These are phyloP conservation scores for Apteryx mantelli DNA, from an alignment of 2,113 vertebrate genomes.

Conservation along the genomic window DNA sequence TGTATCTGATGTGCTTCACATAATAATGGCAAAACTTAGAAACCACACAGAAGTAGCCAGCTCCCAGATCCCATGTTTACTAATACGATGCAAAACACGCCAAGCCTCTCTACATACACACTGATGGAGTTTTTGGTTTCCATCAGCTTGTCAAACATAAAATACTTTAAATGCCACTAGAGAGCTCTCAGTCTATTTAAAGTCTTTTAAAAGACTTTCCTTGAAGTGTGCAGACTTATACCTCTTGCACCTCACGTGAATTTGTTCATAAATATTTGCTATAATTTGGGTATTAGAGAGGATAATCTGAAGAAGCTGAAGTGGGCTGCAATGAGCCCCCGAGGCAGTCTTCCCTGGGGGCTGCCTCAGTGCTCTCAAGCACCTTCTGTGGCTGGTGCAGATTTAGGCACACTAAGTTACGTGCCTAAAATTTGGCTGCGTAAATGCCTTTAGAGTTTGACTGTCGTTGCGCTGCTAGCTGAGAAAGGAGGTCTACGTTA, in stretches of 20 bases:
- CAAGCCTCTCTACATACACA: neutral
- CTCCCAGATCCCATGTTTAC: neutral
- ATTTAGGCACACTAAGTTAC: neutral
- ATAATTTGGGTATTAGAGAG: neutral
- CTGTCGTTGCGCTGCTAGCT: neutral
- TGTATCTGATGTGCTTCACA: neutral
- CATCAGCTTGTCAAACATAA: neutral
- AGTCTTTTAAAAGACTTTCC: neutral
- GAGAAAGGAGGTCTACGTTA: neutral
- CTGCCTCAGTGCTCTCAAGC: too few species aligned
- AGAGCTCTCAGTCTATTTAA: neutral
- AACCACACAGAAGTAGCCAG: neutral
- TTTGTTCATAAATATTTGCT: neutral
- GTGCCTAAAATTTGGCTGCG: neutral
- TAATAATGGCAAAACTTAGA: neutral
- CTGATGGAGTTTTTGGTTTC: neutral
- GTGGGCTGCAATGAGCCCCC: neutral
- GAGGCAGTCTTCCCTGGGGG: neutral
- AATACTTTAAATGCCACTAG: neutral
- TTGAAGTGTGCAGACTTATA: neutral
- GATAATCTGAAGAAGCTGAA: neutral
- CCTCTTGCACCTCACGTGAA: neutral
- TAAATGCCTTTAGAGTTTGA: neutral
- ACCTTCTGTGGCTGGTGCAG: too few species aligned
- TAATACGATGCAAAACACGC: neutral